Evolutionary conservation across 2,797 vertebrate species (phyloP).

Genomic region (Syndactyla subalaris): DNA sequence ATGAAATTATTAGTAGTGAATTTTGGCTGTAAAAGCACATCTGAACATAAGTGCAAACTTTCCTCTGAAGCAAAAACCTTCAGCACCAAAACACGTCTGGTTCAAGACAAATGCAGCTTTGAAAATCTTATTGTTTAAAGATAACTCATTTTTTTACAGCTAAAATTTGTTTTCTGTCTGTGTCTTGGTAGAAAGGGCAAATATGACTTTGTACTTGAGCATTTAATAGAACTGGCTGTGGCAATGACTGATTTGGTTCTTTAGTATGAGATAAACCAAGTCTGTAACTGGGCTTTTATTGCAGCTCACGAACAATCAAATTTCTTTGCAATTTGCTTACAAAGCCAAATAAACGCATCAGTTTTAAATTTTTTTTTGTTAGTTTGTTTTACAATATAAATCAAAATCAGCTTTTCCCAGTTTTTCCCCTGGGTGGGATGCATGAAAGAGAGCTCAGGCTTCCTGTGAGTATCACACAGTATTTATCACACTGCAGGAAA

Average conservation of each 20-base stretch:
- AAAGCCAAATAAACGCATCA: neutral
- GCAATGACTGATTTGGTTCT: neutral
- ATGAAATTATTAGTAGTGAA: neutral
- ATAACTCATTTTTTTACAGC: neutral
- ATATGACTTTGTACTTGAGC: neutral
- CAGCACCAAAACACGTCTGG: neutral
- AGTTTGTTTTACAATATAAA: neutral
- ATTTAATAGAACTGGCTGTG: neutral
- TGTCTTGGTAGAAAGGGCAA: neutral
- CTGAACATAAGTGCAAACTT: neutral
- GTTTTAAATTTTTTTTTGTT: neutral
- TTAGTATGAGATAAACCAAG: neutral
- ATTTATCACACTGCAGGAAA: neutral
- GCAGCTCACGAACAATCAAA: neutral
- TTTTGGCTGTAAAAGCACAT: neutral
- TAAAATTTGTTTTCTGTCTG: neutral
- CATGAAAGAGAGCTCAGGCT: neutral
- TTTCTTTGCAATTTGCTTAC: neutral
- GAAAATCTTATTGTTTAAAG: neutral
- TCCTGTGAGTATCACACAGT: neutral
- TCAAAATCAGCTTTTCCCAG: neutral
- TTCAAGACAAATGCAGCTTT: neutral
- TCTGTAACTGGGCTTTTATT: neutral
- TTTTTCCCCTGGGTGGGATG: neutral
- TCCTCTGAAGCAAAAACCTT: neutral